A percentile compares a stretch with the other conserved stretches of the same genome.
Conservation (phyloP, 1,140 invertebrate genomes). For the Lordiphosa collinella region DNA sequence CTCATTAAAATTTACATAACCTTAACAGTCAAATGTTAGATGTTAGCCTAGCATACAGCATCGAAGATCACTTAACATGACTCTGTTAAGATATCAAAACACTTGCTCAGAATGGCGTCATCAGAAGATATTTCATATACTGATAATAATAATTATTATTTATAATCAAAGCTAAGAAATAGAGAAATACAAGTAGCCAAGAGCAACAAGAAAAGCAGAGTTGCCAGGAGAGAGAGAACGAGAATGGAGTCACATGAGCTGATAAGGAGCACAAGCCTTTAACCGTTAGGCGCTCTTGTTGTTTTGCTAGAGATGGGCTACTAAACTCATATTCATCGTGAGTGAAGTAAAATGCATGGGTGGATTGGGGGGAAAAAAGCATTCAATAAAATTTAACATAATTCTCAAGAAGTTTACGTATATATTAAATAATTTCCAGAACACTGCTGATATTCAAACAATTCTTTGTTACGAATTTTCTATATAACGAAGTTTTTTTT, state of each 20-base stretch:
- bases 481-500: no score
- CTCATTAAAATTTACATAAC: slow-evolving; percentile 45
- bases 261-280: slow-evolving; percentile 12
- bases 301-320: background rate
- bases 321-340: background rate
- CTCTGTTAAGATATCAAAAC: no score
- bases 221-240: background rate
- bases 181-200: no score
- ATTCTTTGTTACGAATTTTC: no score
- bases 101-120: slow-evolving; percentile 22
- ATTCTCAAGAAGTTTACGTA: no score
- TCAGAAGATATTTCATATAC: background rate
- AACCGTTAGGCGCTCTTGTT: background rate
- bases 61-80: background rate
- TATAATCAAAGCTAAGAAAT: slow-evolving; percentile 2
- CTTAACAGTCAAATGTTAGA: slow-evolving; percentile 18
- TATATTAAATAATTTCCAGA: no score
- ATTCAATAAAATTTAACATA: no score
- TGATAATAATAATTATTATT: slow-evolving; percentile 27
- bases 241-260: slow-evolving; percentile 29
- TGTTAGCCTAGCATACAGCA: slow-evolving; percentile 3
- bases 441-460: no score
- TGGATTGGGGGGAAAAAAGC: no score
- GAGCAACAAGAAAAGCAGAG: no score
- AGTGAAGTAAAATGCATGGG: no score